A percentile compares a stretch with the other conserved stretches of the same genome.
Conservation (phyloP, 2,113 vertebrate species). For the Corythornis vintsioides region DNA sequence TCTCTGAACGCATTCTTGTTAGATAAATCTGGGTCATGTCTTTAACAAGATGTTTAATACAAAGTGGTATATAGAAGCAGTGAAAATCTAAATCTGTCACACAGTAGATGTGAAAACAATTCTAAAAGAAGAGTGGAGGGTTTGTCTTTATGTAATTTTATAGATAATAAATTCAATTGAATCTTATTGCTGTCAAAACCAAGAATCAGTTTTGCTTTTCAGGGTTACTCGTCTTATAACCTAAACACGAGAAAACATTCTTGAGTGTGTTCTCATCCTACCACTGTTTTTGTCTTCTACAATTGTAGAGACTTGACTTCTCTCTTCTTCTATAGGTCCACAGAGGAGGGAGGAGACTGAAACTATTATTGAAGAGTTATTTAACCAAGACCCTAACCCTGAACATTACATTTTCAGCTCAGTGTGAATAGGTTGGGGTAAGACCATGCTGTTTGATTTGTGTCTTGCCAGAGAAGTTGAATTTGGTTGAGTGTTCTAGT, state of each 20-base stretch:
- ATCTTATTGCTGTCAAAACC: background rate
- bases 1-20: background rate
- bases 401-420: background rate
- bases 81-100: background rate
- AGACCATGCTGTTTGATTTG: background rate
- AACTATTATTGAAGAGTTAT: background rate
- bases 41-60: background rate
- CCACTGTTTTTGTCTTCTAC: background rate
- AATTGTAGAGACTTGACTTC: background rate
- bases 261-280: fast-evolving
- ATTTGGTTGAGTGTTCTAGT: background rate
- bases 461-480: background rate
- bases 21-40: background rate
- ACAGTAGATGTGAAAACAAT: background rate
- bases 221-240: background rate
- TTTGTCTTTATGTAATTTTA: background rate
- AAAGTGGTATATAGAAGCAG: background rate
- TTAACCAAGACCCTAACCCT: background rate
- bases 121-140: background rate
- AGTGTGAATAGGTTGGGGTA: background rate
- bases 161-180: background rate
- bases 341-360: background rate
- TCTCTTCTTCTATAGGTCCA: background rate
- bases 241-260: background rate
- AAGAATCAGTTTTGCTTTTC: background rate